phyloP scores from a whole-genome alignment of 2,888 invertebrate species.

The Galeruca laticollis region DNA sequence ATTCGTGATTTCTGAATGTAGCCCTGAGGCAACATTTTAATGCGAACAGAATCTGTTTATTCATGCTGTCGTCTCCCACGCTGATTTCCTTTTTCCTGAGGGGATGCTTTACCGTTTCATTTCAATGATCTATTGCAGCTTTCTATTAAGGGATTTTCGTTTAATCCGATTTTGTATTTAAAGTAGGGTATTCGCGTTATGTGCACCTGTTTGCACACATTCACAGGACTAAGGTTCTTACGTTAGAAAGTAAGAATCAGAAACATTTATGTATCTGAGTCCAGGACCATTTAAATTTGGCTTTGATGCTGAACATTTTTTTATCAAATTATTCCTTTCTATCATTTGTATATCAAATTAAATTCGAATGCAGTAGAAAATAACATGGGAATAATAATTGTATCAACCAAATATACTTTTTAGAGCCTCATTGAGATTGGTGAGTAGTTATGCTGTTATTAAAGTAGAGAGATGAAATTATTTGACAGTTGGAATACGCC shows the following conservation, averaged over 20 bases:
- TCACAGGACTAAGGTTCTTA: not conserved
- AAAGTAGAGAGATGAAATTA: too few relatives aligned
- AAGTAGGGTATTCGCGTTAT: constrained; percentile 13
- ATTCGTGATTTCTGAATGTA: constrained; percentile 33
- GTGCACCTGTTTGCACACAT: constrained; percentile 34
- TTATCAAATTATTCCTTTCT: too few relatives aligned
- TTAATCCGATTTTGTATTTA: constrained; percentile 37
- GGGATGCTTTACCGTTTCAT: constrained; percentile 51
- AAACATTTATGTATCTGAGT: not conserved
- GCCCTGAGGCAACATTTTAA: constrained; percentile 43
- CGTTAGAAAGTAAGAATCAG: not conserved
- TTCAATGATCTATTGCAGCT: constrained; percentile 36
- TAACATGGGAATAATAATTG: too few relatives aligned
- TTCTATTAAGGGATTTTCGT: constrained; percentile 23
- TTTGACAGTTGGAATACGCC: too few relatives aligned
- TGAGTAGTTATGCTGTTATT: too few relatives aligned
- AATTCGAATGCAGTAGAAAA: too few relatives aligned
- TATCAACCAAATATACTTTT: too few relatives aligned
- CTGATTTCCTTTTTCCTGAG: constrained; percentile 56
- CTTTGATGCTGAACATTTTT: too few relatives aligned
- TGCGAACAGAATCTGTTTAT: constrained; percentile 61
- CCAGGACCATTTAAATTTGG: too few relatives aligned
- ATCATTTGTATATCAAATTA: too few relatives aligned
- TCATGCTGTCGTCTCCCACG: constrained; percentile 64
- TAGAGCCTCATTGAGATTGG: too few relatives aligned